Percentiles rank a stretch among this genome's conserved stretches.
phyloP scores from a whole-genome alignment of 1,140 invertebrate genomes.

The Gonioctena quinquepunctata region DNA sequence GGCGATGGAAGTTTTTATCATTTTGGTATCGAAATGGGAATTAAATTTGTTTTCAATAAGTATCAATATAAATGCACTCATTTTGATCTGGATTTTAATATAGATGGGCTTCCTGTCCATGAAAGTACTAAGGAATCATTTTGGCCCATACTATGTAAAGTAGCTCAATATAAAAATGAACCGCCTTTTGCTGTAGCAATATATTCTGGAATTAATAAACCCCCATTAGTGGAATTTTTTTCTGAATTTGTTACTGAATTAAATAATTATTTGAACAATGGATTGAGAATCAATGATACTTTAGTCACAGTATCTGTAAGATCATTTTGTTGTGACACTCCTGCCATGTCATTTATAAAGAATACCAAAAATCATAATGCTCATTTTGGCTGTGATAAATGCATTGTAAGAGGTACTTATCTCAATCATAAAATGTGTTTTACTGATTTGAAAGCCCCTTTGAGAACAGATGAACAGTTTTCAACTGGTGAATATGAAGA shows the following conservation, averaged over 20 bases:
- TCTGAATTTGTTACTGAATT: slow-evolving; percentile 10
- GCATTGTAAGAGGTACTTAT: neutral
- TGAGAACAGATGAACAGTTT: neutral
- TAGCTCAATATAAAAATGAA: neutral
- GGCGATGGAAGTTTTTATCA: slow-evolving; percentile 6
- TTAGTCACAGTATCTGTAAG: neutral
- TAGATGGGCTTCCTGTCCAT: slow-evolving; percentile 16
- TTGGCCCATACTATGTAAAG: slow-evolving; percentile 19
- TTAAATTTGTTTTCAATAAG: neutral
- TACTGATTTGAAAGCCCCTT: neutral
- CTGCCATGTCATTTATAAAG: slow-evolving; percentile 14
- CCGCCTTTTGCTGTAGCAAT: slow-evolving; percentile 10
- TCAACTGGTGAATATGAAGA: neutral
- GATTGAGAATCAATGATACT: neutral
- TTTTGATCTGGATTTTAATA: slow-evolving; percentile 13
- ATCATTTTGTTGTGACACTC: slow-evolving; percentile 12
- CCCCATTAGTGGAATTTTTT: slow-evolving; percentile 7
- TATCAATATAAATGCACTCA: neutral
- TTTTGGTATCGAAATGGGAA: slow-evolving; percentile 5
- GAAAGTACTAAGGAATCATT: slow-evolving; percentile 9
- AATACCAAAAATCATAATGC: slow-evolving; percentile 4
- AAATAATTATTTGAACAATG: slow-evolving; percentile 8
- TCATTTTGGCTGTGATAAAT: slow-evolving; percentile 21
- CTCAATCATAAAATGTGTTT: neutral
- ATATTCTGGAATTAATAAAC: slow-evolving; percentile 8